phyloP scores from a whole-genome alignment of 2,797 vertebrate species.

The Borostomias antarcticus region DNA sequence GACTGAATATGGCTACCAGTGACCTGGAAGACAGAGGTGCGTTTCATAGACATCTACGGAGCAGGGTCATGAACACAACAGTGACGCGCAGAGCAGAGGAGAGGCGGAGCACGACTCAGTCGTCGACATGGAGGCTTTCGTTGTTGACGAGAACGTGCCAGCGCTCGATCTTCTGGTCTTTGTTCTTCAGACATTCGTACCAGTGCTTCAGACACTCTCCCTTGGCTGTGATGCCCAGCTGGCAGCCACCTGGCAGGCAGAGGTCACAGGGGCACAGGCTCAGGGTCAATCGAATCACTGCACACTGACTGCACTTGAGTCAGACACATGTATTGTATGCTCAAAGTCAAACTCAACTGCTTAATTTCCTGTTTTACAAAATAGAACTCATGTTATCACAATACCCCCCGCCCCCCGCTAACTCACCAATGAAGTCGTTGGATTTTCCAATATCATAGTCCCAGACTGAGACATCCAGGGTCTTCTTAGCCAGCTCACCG shows the following conservation, averaged over 20 bases:
- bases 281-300: too few relatives aligned
- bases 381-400: too few relatives aligned
- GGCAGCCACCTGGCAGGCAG: slow-evolving; percentile 84
- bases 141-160: slow-evolving; percentile 94
- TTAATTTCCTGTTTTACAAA: too few relatives aligned
- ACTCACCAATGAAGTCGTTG: slow-evolving; percentile 94
- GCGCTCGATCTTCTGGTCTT: slow-evolving; percentile 95
- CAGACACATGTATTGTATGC: too few relatives aligned
- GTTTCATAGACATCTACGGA: too few relatives aligned
- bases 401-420: too few relatives aligned
- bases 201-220: slow-evolving; percentile 96
- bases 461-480: slow-evolving; percentile 93
- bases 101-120: slow-evolving; percentile 47
- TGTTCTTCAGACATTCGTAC: slow-evolving; percentile 98
- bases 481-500: slow-evolving; percentile 94
- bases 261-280: background rate
- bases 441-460: slow-evolving; percentile 96
- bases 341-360: too few relatives aligned
- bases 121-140: slow-evolving; percentile 85
- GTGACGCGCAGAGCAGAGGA: too few relatives aligned
- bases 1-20: too few relatives aligned
- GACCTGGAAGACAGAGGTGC: too few relatives aligned
- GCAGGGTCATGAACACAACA: too few relatives aligned
- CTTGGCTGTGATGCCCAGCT: slow-evolving; percentile 93
- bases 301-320: too few relatives aligned